phyloP scores from a whole-genome alignment of 2,888 invertebrate genomes.

The Prenolepis imparis region DNA sequence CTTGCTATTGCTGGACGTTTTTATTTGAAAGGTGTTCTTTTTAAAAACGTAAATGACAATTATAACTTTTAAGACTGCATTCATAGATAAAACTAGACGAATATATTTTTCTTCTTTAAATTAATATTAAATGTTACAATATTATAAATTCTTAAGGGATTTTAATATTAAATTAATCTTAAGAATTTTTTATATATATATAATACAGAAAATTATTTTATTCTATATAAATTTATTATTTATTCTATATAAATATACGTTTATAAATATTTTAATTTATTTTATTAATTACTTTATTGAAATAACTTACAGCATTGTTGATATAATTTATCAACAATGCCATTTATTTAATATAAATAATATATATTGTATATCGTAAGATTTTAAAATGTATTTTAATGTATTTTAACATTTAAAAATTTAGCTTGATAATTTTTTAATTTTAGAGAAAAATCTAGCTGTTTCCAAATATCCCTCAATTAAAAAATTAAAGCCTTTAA shows the following conservation, averaged over 20 bases:
- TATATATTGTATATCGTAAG: neutral
- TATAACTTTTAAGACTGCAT: neutral
- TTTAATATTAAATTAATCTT: neutral
- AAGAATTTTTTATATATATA: too few species aligned
- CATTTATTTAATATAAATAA: neutral
- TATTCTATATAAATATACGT: neutral
- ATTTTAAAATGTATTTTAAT: neutral
- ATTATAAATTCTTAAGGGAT: neutral
- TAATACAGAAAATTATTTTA: neutral
- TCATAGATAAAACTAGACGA: neutral
- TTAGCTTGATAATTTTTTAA: neutral
- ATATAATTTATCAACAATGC: neutral
- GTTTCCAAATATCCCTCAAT: neutral
- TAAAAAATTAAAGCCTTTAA: neutral
- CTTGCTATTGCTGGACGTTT: neutral
- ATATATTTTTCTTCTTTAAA: neutral
- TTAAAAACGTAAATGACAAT: neutral
- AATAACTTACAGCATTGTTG: neutral
- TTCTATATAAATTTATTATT: neutral
- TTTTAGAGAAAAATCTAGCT: neutral
- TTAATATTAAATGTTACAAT: neutral
- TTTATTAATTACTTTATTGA: too few species aligned
- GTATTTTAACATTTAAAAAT: neutral
- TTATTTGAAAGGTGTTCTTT: neutral
- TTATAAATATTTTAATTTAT: neutral